Evolutionary conservation across 2,888 invertebrate species (phyloP).

Genomic region (Anoncus sp.): DNA sequence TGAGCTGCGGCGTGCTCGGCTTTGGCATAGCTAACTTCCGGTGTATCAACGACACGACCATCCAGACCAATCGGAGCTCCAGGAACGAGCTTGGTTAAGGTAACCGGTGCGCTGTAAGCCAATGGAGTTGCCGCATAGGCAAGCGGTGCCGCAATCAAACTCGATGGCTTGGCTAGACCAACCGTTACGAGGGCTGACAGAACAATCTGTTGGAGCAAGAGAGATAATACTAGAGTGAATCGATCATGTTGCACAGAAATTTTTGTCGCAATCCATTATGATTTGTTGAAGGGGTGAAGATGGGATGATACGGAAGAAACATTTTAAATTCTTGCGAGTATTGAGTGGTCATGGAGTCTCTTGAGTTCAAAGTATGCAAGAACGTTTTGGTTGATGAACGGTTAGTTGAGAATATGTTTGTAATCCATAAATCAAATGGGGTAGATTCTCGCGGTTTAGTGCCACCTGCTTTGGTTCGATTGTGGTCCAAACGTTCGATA

Average conservation of each 20-base stretch:
- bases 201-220: slow-evolving; percentile 59
- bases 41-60: slow-evolving; percentile 72
- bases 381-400: background rate
- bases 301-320: too few relatives aligned
- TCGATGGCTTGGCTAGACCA: slow-evolving; percentile 67
- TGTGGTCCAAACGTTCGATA: too few relatives aligned
- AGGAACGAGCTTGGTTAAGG: slow-evolving; percentile 60
- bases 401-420: too few relatives aligned
- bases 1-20: slow-evolving; percentile 73
- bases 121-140: slow-evolving; percentile 22
- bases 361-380: too few relatives aligned
- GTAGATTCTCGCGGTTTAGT: too few relatives aligned
- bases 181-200: slow-evolving; percentile 71
- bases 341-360: too few relatives aligned
- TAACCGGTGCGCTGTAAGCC: slow-evolving; percentile 48
- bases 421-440: too few relatives aligned
- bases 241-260: background rate
- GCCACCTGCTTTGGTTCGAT: too few relatives aligned
- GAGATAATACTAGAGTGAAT: background rate
- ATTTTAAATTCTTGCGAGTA: too few relatives aligned
- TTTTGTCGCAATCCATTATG: background rate
- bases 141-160: slow-evolving; percentile 50
- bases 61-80: slow-evolving; percentile 72
- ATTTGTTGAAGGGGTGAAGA: too few relatives aligned
- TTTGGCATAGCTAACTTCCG: slow-evolving; percentile 73